Conservation (phyloP, 2,888 invertebrate species). For the Leucophora obtusa region DNA sequence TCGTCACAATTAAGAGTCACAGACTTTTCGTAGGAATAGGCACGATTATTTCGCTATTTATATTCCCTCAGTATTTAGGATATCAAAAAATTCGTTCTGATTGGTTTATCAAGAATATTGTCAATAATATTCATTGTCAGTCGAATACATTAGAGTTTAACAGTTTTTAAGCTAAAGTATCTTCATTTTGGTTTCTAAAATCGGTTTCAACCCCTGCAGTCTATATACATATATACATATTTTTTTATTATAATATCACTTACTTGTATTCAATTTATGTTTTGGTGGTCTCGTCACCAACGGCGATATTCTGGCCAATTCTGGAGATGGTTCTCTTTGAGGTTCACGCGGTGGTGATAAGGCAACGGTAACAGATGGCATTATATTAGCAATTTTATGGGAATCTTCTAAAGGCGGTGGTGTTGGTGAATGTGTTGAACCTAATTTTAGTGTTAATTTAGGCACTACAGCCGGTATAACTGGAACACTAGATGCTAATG, state of each 20-base stretch:
- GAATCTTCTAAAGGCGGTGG: constrained; percentile 81
- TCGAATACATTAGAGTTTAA: too few species aligned
- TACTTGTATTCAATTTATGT: constrained; percentile 79
- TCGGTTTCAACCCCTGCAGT: neutral
- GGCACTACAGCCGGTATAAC: constrained; percentile 80
- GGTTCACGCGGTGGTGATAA: constrained; percentile 35
- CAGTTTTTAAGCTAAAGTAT: neutral
- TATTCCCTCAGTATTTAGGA: too few species aligned
- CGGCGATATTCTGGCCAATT: constrained; percentile 90
- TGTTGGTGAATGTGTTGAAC: constrained; percentile 84
- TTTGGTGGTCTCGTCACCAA: constrained; percentile 90
- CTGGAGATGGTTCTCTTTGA: constrained; percentile 86
- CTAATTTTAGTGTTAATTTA: constrained; percentile 89
- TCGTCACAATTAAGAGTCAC: too few species aligned
- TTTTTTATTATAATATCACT: neutral
- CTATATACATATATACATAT: neutral
- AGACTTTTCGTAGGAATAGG: too few species aligned
- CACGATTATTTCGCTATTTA: too few species aligned
- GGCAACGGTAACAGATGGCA: neutral
- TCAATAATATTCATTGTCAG: too few species aligned
- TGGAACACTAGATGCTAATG: neutral
- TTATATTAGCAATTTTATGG: constrained; percentile 36
- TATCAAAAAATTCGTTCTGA: too few species aligned
- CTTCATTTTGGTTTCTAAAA: neutral
- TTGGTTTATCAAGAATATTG: too few species aligned